Base-by-base conservation (phyloP, 2,797 vertebrate genomes). In the Microcaecilia unicolor region DNA sequence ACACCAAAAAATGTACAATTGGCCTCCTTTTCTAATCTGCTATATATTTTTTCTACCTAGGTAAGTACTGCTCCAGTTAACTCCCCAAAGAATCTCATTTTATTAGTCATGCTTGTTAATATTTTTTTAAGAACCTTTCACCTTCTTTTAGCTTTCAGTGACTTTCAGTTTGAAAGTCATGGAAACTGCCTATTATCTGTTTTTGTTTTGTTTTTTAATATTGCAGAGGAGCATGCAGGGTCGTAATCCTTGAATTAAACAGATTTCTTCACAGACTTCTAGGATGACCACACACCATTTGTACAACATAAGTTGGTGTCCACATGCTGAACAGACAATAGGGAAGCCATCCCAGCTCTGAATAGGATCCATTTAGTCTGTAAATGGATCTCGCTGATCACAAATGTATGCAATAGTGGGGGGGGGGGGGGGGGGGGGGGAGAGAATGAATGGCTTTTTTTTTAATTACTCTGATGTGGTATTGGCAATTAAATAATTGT, bases 191-290 rank as follows among this genome's bases (percentile, higher is more conserved):
- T 83, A 89, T 92, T 97, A 96, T 97, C 92, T 91, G 88, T 90
- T 90, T n/a, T n/a, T n/a, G n/a, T n/a, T n/a, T n/a, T n/a, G n/a
- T n/a, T 22, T 34, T 92, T 93, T 85, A 85, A n/a, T 78, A 76
- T 83, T 85, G 81, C 79, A 76, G 80, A 87, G 88, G 93, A 90
- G 88, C 91, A 90, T 81, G 84, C 90, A 90, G 86, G 88, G 88
- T 91, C 91, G 92, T 97, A 98, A 98, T 97, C 96, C 92, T 87
- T 97, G 93, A 97, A 98, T 98, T 98, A 92, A 97, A 91, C 87
- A 91, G 88, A 78, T 87, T 90, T 91, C 77, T 64, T 38, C 72
- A 61, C 70, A 69, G 90, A 80, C 80, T 83, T 86, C 81, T 64
- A 81, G 88, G 91, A 91, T 94, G 93, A 93, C 91, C 91, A 89